Evolutionary conservation across 2,113 vertebrate species (phyloP), one percentile per base, ranked within the genome.

Genomic region (Daubentonia madagascariensis): DNA sequence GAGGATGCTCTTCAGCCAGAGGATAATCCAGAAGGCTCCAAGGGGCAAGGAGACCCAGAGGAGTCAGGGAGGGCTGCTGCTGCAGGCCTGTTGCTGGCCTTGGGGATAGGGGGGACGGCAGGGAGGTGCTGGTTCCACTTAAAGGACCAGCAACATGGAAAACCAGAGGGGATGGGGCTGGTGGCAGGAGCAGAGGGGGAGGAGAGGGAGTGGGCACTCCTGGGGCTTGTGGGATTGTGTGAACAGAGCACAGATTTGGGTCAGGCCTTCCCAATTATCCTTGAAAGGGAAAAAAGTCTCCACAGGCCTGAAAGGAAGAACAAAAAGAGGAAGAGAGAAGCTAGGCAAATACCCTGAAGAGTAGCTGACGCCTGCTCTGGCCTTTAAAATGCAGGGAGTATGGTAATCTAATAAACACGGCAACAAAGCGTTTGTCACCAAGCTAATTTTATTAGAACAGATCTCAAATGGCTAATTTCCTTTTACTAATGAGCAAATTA

Each of bases 381-480:
- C 96, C 97, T 97, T 96, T 52, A 79, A 96, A 97, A 96, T 70
- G 90, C 95, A 50, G 8, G 76, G 89, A 98, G 96, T 92, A 35
- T 35, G 78, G 94, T 97, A 97, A 94, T 96, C 94, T 95, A 98
- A 90, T 89, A 96, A 96, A 80, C 97, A 96, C 0, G 2, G 98
- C 98, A 97, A 98, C 98, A 95, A 91, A 95, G 98, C 80, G 0
- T 89, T 98, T 95, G 98, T 96, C 98, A 97, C 91, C 93, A 61
- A 59, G 89, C 90, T 97, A 91, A 96, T 98, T 98, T 97, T 76
- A 96, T 96, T 86, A 97, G 98, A 96, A 96, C 32, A 97, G 96
- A 98, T 97, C 98, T 98, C 98, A 96, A 98, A 94, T 1, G 43
- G 98, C 97, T 98, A 52, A 96, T 98, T 98, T 98, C 96, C 94